phyloP scores from a whole-genome alignment of 2,113 vertebrate species.

The pig (Sus scrofa) region DNA sequence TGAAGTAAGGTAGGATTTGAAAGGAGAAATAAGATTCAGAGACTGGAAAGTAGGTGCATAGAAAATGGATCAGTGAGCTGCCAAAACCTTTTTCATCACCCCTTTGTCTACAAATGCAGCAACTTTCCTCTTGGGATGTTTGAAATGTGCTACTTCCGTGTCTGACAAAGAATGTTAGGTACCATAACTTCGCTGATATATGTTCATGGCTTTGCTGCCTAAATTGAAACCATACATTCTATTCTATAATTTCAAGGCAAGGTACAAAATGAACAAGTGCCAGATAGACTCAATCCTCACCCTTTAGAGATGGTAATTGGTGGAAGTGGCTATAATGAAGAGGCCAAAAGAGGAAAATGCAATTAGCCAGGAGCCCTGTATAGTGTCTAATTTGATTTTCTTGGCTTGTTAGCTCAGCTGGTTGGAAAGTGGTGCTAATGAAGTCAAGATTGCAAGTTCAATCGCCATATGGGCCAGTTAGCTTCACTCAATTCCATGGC shows the following conservation, averaged over 20 bases:
- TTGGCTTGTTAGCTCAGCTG: slow-evolving; percentile 73
- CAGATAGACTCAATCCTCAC: background rate
- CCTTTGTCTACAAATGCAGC: background rate
- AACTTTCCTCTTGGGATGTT: slow-evolving; percentile 3
- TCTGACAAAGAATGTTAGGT: slow-evolving; percentile 15
- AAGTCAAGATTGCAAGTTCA: slow-evolving; percentile 73
- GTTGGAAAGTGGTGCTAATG: slow-evolving; percentile 55
- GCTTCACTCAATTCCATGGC: slow-evolving; percentile 27
- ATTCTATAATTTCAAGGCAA: background rate
- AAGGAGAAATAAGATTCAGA: background rate
- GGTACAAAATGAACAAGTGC: background rate
- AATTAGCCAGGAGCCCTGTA: slow-evolving; percentile 55
- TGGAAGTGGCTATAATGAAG: slow-evolving; percentile 56
- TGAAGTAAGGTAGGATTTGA: background rate
- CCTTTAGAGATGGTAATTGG: slow-evolving; percentile 40
- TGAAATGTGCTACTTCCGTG: background rate
- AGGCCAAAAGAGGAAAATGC: slow-evolving; percentile 58
- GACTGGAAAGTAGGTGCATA: background rate
- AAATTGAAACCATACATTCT: background rate
- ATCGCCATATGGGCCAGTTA: slow-evolving; percentile 65
- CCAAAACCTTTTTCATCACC: background rate
- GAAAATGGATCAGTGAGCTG: background rate
- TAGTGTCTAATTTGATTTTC: slow-evolving; percentile 75
- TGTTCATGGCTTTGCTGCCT: background rate
- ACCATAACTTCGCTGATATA: background rate